Base-by-base conservation (phyloP, 2,888 invertebrate genomes). In the Lasioglossum lativentre region DNA sequence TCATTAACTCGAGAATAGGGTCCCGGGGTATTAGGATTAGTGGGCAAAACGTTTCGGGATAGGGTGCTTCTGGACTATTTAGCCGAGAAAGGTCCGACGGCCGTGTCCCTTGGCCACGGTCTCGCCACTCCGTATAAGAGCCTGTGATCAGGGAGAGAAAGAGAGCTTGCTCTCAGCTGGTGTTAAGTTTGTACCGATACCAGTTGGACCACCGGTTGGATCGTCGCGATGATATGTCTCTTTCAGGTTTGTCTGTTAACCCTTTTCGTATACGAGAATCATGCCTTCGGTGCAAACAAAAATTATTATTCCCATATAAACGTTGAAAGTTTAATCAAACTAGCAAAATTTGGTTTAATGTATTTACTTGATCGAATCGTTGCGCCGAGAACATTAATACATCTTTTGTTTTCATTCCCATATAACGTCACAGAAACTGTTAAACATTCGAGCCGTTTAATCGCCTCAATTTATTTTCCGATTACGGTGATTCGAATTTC, bases 11-110 rank as follows among this genome's bases (percentile, higher is more conserved):
- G 83, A 82, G 89, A 90, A 88, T 86, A 90, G 90, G 90, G 90
- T 89, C 91, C 91, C n/a, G 52, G 81, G 90, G 90, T 88, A 90
- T 91, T 90, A 90, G 90, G 90, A 90, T 91, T 89, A 91, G 91
- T 82, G 88, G 89, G 85, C 89, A 78, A 91, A 90, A 86, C 91
- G 90, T 86, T 90, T 91, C 77, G 83, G 63, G 89, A 86, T 90
- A 85, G 89, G 91, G 78, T 87, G 90, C 90, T 91, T 88, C 90
- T 90, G 89, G 78, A 86, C 91, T 89, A 86, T 89, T 91, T 88
- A 82, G 78, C 75, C 75, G 72, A 68, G 42, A 68, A 83, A 52
- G 52, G 52, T n/a, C 66, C 66, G 66, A 30, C 34, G 59, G 80
- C 78, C 78, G 75, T 75, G 75, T 82, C 71, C 74, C 74, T 70